Evolutionary conservation across 1,140 invertebrate genomes (phyloP).

Genomic region (Vollenhovia emeryi): DNA sequence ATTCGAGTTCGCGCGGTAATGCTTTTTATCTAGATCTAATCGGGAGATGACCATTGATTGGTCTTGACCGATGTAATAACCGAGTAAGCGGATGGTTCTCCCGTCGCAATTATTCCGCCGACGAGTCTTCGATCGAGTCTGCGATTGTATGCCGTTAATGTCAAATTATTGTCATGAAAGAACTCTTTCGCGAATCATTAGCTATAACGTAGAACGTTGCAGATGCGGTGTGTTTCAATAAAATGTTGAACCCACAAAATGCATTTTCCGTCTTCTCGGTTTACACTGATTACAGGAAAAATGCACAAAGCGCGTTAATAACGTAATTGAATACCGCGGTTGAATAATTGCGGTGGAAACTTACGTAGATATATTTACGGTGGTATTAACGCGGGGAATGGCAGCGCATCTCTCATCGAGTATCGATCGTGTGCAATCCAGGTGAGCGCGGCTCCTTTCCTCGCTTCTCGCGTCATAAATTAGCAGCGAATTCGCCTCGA

Average conservation of each 20-base stretch:
- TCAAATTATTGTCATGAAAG: background rate
- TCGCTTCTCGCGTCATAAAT: slow-evolving; percentile 64
- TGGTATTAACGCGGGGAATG: background rate
- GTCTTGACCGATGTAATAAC: background rate
- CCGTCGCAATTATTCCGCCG: slow-evolving; percentile 37
- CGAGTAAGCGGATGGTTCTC: background rate
- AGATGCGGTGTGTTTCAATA: background rate
- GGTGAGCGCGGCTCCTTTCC: background rate
- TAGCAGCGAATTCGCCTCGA: slow-evolving; percentile 47
- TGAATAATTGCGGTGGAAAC: slow-evolving; percentile 9
- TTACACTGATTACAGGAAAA: slow-evolving; percentile 13
- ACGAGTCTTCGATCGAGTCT: slow-evolving; percentile 1
- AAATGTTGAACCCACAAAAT: background rate
- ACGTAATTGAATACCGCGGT: slow-evolving; percentile 17
- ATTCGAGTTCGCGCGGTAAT: background rate
- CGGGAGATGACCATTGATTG: slow-evolving; percentile 32
- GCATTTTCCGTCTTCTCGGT: background rate
- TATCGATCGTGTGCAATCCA: slow-evolving; percentile 56
- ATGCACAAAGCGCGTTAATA: slow-evolving; percentile 8
- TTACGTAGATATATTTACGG: slow-evolving; percentile 3
- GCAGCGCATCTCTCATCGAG: slow-evolving; percentile 7
- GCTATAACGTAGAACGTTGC: background rate
- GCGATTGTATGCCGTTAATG: background rate
- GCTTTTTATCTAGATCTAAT: slow-evolving; percentile 13
- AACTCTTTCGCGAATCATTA: background rate